These are phyloP conservation scores for Strongylocentrotus purpuratus DNA, from an alignment of 35 echinoderm and acorn worm genomes.

Conservation along the genomic window DNA sequence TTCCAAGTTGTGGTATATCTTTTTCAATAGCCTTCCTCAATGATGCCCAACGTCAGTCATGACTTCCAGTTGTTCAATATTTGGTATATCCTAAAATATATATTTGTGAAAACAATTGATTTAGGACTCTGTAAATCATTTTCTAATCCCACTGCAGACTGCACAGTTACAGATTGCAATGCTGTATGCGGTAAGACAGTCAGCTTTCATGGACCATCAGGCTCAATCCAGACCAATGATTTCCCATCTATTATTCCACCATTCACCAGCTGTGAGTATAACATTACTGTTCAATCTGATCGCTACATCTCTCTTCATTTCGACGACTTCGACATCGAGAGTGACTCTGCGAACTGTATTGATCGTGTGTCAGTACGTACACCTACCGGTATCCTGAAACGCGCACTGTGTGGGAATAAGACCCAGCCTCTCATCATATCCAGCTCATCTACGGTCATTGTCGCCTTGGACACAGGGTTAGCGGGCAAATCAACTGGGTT, in stretches of 20 bases:
- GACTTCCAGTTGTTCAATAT: too few species aligned
- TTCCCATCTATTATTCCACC: slow-evolving; percentile 68
- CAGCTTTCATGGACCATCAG: neutral
- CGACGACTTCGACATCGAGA: slow-evolving; percentile 52
- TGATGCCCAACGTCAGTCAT: too few species aligned
- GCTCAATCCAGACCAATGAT: slow-evolving; percentile 49
- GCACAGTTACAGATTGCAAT: neutral
- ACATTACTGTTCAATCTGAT: slow-evolving; percentile 41
- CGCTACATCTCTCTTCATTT: slow-evolving; percentile 59
- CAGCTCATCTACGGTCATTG: slow-evolving; percentile 13
- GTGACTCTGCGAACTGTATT: slow-evolving; percentile 39
- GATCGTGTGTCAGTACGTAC: slow-evolving; percentile 50
- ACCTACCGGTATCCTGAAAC: neutral
- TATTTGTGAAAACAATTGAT: too few species aligned
- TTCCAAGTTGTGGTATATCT: too few species aligned
- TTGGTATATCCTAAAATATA: too few species aligned
- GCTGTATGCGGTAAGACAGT: neutral
- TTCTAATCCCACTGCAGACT: neutral
- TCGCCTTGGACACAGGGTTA: slow-evolving; percentile 64
- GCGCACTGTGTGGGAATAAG: slow-evolving; percentile 49
- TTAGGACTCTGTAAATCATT: too few species aligned
- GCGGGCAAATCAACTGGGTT: slow-evolving; percentile 66
- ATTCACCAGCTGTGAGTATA: slow-evolving; percentile 74
- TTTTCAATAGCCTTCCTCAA: too few species aligned
- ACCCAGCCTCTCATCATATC: slow-evolving; percentile 63